Evolutionary conservation across 2,888 invertebrate species (phyloP).

Genomic region (Rhingia rostrata): DNA sequence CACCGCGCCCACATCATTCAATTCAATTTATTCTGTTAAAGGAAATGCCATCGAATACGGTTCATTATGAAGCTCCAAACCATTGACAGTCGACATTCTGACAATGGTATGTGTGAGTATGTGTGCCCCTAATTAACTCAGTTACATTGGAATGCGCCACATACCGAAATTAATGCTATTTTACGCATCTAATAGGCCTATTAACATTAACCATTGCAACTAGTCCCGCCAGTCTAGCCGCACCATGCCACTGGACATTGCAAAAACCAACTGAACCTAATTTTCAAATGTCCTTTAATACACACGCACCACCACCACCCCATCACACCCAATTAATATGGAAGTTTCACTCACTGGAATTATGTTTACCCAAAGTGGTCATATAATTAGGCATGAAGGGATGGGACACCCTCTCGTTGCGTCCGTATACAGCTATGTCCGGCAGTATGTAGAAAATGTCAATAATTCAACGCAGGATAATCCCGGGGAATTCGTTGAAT

Average conservation of each 20-base stretch:
- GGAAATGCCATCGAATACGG: slow-evolving; percentile 20
- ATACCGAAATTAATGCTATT: slow-evolving; percentile 2
- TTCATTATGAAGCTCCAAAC: background rate
- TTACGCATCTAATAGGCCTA: slow-evolving; percentile 26
- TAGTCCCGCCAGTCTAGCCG: background rate
- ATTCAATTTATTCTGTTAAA: slow-evolving; percentile 25
- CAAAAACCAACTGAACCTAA: slow-evolving; percentile 26
- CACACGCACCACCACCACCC: background rate
- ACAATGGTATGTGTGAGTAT: background rate
- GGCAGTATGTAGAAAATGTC: slow-evolving; percentile 1
- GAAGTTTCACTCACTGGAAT: background rate
- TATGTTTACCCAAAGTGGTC: slow-evolving; percentile 3
- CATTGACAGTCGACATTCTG: background rate
- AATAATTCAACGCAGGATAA: background rate
- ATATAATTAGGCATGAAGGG: slow-evolving; percentile 6
- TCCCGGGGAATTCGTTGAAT: background rate
- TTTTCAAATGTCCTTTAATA: slow-evolving; percentile 15
- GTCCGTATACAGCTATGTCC: background rate
- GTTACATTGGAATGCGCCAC: background rate
- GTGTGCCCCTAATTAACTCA: slow-evolving; percentile 30
- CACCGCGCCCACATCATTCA: background rate
- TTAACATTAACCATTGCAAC: slow-evolving; percentile 7
- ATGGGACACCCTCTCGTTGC: background rate
- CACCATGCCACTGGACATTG: background rate
- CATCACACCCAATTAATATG: slow-evolving; percentile 27